phyloP scores from a whole-genome alignment of 1,140 invertebrate genomes.

The Paramacrobiotus metropolitanus region DNA sequence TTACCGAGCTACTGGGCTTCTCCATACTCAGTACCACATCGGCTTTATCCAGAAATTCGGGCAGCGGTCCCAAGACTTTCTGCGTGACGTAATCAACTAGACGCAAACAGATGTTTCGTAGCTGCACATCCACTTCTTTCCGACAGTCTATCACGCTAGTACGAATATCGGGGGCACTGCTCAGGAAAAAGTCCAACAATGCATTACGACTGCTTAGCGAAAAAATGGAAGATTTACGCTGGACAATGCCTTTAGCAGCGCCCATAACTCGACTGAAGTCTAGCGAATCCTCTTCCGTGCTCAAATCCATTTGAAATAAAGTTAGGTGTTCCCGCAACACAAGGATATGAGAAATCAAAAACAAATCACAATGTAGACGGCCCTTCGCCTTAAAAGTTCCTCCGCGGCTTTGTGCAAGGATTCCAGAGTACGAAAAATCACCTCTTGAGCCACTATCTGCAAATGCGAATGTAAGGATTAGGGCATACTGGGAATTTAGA shows the following conservation, averaged over 20 bases:
- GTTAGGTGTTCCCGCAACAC: constrained; percentile 92
- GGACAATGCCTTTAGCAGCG: neutral
- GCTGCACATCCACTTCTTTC: neutral
- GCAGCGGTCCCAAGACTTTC: neutral
- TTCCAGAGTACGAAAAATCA: neutral
- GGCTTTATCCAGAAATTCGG: neutral
- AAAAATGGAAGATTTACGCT: neutral
- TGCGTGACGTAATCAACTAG: neutral
- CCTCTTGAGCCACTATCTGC: neutral
- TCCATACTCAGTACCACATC: neutral
- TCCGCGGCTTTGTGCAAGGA: neutral
- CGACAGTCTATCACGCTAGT: neutral
- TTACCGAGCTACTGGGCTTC: neutral
- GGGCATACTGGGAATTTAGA: too few species aligned
- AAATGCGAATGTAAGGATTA: too few species aligned
- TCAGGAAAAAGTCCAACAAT: neutral
- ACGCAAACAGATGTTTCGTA: neutral
- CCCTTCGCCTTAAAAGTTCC: neutral
- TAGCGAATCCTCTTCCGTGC: constrained; percentile 64
- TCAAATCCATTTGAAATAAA: constrained; percentile 88
- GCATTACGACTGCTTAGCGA: neutral
- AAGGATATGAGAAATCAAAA: constrained; percentile 89
- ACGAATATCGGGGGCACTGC: neutral
- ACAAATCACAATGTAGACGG: constrained; percentile 68
- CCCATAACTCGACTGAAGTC: constrained; percentile 45